Base-by-base conservation (phyloP, 2,113 vertebrate species). In the Zosterops hypoxanthus region DNA sequence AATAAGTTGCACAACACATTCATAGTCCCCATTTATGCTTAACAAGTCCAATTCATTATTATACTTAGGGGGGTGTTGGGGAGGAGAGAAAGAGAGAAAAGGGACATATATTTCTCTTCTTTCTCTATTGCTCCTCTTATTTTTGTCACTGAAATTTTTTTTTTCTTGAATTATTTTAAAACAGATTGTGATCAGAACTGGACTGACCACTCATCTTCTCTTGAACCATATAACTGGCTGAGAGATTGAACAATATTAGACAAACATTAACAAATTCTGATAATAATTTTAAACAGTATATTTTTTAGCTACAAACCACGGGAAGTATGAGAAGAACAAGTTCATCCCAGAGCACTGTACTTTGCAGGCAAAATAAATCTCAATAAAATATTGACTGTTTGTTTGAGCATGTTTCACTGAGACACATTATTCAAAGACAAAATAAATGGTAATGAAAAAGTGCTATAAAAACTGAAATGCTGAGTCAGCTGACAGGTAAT, bases 11-110 rank as follows among this genome's bases (percentile, higher is more conserved):
- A 42, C 9, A 63, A 29, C 6, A 31, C 4, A 39, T 25, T 10
- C 26, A 19, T 39, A n/a, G 20, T 59, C 12, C 7, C 6, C 9
- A 36, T 55, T 68, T 41, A 44, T n/a, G 8, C 9, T 49, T 60
- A 36, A 46, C 9, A 4, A 66, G 8, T 36, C 5, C 17, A 41
- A 26, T 46, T 73, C 18, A 39, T 14, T 70, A 11, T 21, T 50
- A n/a, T 7, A 36, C 6, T n/a, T 26, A 13, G 6, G 4, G 14
- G 4, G 2, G 1, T 23, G 13, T 12, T 59, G n/a, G 5, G 16
- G 10, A n/a, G 6, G 29, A 20, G 2, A 57, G 5, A 1, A 39
- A 39, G 8, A 24, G 25, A 10, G 4, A 39, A 44, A 81, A 61
- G 4, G 6, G 1, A 14, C 34, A 36, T 0, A 3, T 44, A n/a